Percentiles rank a stretch among this genome's conserved stretches.
phyloP scores from a whole-genome alignment of 2,113 vertebrate genomes.

The Pteropus alecto region DNA sequence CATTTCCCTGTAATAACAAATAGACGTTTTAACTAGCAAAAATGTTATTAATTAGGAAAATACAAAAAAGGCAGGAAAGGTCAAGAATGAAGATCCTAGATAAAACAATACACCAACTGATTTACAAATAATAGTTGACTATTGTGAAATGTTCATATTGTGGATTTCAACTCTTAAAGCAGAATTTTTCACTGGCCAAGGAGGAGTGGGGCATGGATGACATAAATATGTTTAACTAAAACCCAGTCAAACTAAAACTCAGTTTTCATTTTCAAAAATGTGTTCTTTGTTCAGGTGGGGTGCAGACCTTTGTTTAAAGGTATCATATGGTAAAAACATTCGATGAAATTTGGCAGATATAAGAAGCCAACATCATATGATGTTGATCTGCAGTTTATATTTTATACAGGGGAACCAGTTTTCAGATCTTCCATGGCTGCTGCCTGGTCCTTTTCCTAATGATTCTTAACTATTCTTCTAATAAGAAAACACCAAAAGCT shows the following conservation, averaged over 20 bases:
- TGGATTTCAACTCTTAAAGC: background rate
- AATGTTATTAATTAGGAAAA: background rate
- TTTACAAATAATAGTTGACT: background rate
- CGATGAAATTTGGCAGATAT: background rate
- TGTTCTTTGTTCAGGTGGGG: background rate
- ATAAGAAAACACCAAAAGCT: background rate
- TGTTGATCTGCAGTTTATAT: background rate
- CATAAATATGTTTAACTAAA: background rate
- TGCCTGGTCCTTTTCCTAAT: background rate
- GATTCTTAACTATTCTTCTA: background rate
- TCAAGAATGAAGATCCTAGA: background rate
- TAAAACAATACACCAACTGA: background rate
- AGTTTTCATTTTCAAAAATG: background rate
- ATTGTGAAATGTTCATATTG: fast-evolving
- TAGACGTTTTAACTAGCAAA: background rate
- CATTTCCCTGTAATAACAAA: background rate
- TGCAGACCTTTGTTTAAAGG: background rate
- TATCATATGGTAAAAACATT: background rate
- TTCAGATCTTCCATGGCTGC: background rate
- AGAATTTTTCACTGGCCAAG: background rate
- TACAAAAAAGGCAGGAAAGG: background rate
- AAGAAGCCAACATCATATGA: background rate
- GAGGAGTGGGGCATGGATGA: background rate
- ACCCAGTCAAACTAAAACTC: background rate
- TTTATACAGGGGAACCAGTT: background rate